Base-by-base conservation (phyloP, 2,797 vertebrate species). In the Bradypus variegatus region DNA sequence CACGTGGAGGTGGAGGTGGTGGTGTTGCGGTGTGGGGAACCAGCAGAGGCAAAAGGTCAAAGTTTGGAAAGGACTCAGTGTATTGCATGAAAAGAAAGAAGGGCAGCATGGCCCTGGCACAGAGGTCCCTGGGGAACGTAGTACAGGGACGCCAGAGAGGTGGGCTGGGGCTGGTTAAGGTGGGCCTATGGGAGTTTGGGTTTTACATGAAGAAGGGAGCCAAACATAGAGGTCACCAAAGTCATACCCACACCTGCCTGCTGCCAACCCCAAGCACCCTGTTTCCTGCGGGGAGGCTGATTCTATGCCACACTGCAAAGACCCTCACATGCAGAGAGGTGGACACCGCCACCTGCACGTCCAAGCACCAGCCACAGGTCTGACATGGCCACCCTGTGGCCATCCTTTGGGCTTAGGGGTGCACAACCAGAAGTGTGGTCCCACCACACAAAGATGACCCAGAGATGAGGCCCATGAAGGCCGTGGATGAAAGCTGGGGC, bases 91-190 rank as follows among this genome's bases (percentile, higher is more conserved):
- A 27, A 38, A 41, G 76, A 19, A 16, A 36, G 53, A 48, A 25
- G 4, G 38, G 38, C 3, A 0, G 11, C 7, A 29, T 0, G 21
- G 12, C 29, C 27, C 67, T n/a, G 41, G 88, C 23, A 5, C 1
- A 3, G 67, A 45, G 72, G 36, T 10, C 48, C 11, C 6, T 45
- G 25, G 38, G 19, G 15, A 19, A 36, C 62, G 36, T 4, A 8
- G 27, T 5, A 2, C 6, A 11, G 90, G 45, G 64, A 55, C 11
- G 0, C 4, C 45, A 9, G 77, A 12, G 36, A 23, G 62, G 45
- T 2, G 58, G 29, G 41, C 27, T 6, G 38, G 38, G 58, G 29
- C 69, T 8, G 50, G 38, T 19, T 1, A 5, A 72, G 58, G 64
- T 16, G 69, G 67, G 78, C 81, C 73, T 23, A 79, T 36, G 12